Evolutionary conservation across 1,140 invertebrate species (phyloP).

Genomic region (Apis cerana): DNA sequence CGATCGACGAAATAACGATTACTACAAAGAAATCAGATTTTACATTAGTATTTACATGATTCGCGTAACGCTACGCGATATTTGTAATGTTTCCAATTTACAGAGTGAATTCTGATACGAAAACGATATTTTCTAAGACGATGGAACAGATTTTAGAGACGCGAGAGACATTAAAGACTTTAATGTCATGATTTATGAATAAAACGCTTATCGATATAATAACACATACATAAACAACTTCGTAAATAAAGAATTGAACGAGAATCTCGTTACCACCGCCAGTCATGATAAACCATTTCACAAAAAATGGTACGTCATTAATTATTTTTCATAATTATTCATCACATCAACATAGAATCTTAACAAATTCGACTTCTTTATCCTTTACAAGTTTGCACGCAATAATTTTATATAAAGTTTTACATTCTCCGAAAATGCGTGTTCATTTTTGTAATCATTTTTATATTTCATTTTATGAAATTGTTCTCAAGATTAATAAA

Average conservation of each 20-base stretch:
- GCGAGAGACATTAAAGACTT: conserved; percentile 20
- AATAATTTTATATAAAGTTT: conserved; percentile 47
- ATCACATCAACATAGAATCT: conserved; percentile 53
- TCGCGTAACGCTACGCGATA: conserved; percentile 24
- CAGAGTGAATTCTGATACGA: conserved; percentile 46
- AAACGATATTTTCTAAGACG: conserved; percentile 31
- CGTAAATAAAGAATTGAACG: conserved; percentile 49
- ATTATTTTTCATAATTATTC: conserved; percentile 37
- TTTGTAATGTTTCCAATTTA: conserved; percentile 61
- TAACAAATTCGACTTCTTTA: conserved; percentile 36
- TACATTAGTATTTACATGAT: conserved; percentile 72
- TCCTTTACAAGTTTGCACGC: conserved; percentile 49
- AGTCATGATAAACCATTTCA: conserved; percentile 29
- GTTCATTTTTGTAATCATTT: background rate
- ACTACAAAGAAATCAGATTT: conserved; percentile 66
- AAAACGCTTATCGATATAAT: conserved; percentile 37
- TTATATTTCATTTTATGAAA: background rate
- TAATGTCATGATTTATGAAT: conserved; percentile 34
- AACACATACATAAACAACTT: conserved; percentile 53
- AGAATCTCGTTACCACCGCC: conserved; percentile 34
- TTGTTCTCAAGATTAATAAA: conserved; percentile 45
- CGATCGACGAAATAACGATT: conserved; percentile 61
- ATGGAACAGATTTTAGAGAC: conserved; percentile 32
- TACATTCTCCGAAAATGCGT: conserved; percentile 37
- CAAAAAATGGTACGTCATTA: conserved; percentile 18